Evolutionary conservation across 2,797 vertebrate species (phyloP), one percentile per base, ranked within the genome.

Genomic region (Lutjanus argentimaculatus): DNA sequence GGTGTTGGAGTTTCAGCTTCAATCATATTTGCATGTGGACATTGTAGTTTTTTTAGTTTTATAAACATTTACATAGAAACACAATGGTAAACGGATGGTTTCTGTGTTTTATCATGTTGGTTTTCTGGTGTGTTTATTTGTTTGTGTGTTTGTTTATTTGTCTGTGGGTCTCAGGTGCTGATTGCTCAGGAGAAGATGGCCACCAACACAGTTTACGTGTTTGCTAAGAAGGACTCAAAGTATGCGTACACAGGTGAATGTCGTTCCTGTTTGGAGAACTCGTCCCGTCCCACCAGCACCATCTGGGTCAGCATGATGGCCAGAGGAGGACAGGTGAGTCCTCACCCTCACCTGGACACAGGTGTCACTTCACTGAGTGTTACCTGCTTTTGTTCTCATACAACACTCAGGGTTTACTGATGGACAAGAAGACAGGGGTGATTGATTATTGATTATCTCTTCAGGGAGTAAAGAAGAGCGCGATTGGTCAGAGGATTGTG

Each of bases 271-370:
- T 83, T 99, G 92, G 99, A 99, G 92, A 99, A 99, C 80, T 99
- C 98, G 1, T 99, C 98, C 52, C 97, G 98, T 45, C 98, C 98
- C 61, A 99, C 98, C 74, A 99, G 98, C 93, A 98, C 98, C 22
- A 99, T 99, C 88, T 99, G 99, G 99, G 98, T 99, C 93, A 99
- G 98, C 98, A 99, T 99, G 98, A 96, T 99, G 95, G 99, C 99
- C 55, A 95, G 99, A 88, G 99, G 99, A 72, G 99, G 99, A 82
- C 98, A 99, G 97, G 98, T 99, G 93, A 89, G 87, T 64, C 30
- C 52, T 6, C 9, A 30, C 0, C 0, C 22, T 40, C 13, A 36
- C 8, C 49, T 13, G 21, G 19, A 72, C 0, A 45, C 36, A 52
- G 30, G 30, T 36, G 4, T 36, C 30, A 36, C 30, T 36, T 36